These are phyloP conservation scores for Trichomalopsis sarcophagae DNA, from an alignment of 1,140 invertebrate genomes.

Conservation along the genomic window DNA sequence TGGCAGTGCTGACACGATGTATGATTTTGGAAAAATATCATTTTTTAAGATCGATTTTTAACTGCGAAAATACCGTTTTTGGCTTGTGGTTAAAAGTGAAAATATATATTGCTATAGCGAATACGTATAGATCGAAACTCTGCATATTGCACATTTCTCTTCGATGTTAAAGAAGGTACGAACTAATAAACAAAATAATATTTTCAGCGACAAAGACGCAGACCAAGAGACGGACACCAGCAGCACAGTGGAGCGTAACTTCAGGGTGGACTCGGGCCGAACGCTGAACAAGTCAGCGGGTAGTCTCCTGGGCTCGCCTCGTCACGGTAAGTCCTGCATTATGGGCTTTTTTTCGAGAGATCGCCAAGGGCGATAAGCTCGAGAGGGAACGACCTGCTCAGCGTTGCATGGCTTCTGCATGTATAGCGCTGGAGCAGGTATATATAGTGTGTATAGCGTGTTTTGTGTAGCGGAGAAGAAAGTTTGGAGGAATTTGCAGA, in stretches of 20 bases:
- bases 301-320: background rate
- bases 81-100: no score
- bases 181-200: background rate
- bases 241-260: background rate
- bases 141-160: background rate
- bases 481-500: background rate
- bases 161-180: background rate
- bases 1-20: slow-evolving; percentile 62
- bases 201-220: slow-evolving; percentile 32
- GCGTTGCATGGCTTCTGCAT: background rate
- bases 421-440: no score
- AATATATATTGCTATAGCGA: no score
- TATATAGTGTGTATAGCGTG: no score
- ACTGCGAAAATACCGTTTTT: no score
- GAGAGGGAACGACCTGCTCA: background rate
- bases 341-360: background rate
- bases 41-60: background rate
- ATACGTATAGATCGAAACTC: background rate
- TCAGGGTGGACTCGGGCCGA: background rate
- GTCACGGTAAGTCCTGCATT: slow-evolving; percentile 18
- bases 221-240: slow-evolving; percentile 15
- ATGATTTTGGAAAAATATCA: slow-evolving; percentile 53
- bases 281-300: slow-evolving; percentile 5
- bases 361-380: background rate
- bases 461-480: background rate